Evolutionary conservation across 2,888 invertebrate genomes (phyloP).

Genomic region (Petrolisthes cinctipes): DNA sequence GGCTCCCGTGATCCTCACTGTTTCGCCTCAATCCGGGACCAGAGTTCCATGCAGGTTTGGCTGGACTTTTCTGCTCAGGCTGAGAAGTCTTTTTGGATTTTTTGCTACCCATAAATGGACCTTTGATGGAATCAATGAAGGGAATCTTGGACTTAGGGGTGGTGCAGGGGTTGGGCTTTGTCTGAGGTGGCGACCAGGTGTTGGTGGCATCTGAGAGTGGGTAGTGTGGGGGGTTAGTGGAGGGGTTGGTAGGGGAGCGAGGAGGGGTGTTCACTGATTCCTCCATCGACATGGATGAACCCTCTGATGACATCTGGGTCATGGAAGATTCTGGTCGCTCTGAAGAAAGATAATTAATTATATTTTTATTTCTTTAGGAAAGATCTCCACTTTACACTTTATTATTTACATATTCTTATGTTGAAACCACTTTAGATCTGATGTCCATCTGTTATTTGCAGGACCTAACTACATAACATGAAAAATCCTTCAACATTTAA

Average conservation of each 20-base stretch:
- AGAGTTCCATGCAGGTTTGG: constrained; percentile 61
- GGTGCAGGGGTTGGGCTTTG: constrained; percentile 19
- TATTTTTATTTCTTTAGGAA: not conserved
- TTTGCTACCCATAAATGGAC: constrained; percentile 44
- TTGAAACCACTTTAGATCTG: too few relatives aligned
- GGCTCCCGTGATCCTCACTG: constrained; percentile 50
- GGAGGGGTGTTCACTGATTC: constrained; percentile 57
- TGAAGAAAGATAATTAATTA: constrained; percentile 39
- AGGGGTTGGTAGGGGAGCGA: constrained; percentile 50
- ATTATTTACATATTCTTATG: not conserved
- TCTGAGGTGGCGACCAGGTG: constrained; percentile 53
- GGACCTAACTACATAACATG: not conserved
- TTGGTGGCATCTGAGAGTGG: constrained; percentile 54
- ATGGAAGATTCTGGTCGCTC: constrained; percentile 68
- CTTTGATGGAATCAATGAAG: constrained; percentile 42
- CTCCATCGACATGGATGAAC: constrained; percentile 63
- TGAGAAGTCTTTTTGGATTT: constrained; percentile 50
- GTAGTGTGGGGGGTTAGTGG: constrained; percentile 40
- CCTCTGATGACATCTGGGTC: constrained; percentile 66
- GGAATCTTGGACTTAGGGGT: constrained; percentile 49
- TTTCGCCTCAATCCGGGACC: constrained; percentile 49
- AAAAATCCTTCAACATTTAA: not conserved
- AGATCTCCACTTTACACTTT: not conserved
- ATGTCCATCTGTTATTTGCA: too few relatives aligned
- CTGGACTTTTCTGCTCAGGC: constrained; percentile 38